Evolutionary conservation across 2,888 invertebrate species (phyloP), one percentile per base, ranked within the genome.

Genomic region (Drepana falcataria): DNA sequence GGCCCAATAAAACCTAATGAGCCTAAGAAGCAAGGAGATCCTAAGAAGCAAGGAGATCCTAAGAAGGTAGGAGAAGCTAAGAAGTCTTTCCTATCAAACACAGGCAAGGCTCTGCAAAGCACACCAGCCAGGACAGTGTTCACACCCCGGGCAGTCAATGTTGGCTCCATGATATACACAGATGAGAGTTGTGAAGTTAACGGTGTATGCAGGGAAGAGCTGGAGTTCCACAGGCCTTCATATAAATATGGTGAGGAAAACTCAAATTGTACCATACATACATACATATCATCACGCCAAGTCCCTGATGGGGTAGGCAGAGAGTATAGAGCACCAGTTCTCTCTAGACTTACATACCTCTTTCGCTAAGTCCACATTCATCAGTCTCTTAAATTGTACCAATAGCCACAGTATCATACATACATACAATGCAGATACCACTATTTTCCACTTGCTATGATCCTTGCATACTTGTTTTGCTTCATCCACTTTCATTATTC

Each of bases 1-100:
- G 86, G 83, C 2, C 86, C 87, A 1, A 57, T 82, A 4, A 89
- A 89, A 58, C 85, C 83, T 0, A 86, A 84, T 48, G 87, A 86
- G 53, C 84, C 89, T 1, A 87, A 88, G 60, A 87, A 85, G 57
- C 65, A 68, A 2, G 37, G 37, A 9, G 82, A 81, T n/a, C 60
- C 65, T 0, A 90, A 90, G 59, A 89, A 88, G 59, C 21, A 21
- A 21, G 21, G 21, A 21, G 21, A 21, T 21, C 21, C 21, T 21
- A 21, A 21, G 1, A 40, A 40, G 40, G 40, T 7, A 4, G 75
- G 76, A 9, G 82, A 81, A 21, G 60, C 65, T 0, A 90, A 90
- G 59, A 89, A 88, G 59, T 83, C 88, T 0, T 90, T 89, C 55
- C 68, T 89, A 0, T 78, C 79, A 0, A 89, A 90, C 58, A 77